These are phyloP conservation scores for Gnathonemus longibarbis DNA, from an alignment of 2,113 vertebrate genomes.

Conservation along the genomic window DNA sequence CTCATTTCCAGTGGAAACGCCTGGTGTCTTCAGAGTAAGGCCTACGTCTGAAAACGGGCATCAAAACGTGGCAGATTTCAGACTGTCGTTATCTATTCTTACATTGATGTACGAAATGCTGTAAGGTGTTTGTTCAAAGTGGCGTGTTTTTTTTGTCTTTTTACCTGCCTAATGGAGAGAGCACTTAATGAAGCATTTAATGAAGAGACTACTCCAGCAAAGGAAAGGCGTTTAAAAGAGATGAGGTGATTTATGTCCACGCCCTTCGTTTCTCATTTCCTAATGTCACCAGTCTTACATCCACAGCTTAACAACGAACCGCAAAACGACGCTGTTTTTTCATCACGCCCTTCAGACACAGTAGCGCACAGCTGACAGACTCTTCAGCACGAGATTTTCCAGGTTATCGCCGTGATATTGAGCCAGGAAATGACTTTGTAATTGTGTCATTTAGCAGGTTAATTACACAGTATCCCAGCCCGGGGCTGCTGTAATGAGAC, in stretches of 20 bases:
- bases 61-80: neutral
- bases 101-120: neutral
- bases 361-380: neutral
- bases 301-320: neutral
- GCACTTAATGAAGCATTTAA: neutral
- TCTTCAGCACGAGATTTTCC: neutral
- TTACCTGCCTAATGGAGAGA: neutral
- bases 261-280: neutral
- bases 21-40: neutral
- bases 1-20: neutral
- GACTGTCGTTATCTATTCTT: neutral
- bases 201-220: neutral
- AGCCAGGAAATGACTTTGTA: constrained; percentile 6
- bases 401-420: neutral
- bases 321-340: neutral
- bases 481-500: neutral
- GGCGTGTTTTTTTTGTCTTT: neutral
- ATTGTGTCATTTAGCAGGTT: constrained; percentile 8
- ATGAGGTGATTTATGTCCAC: neutral
- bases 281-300: neutral
- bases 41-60: neutral
- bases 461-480: neutral
- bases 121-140: neutral
- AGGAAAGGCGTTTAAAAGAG: neutral
- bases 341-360: neutral